Conservation (phyloP, 2,797 vertebrate genomes). For the Anolis apletophallus region DNA sequence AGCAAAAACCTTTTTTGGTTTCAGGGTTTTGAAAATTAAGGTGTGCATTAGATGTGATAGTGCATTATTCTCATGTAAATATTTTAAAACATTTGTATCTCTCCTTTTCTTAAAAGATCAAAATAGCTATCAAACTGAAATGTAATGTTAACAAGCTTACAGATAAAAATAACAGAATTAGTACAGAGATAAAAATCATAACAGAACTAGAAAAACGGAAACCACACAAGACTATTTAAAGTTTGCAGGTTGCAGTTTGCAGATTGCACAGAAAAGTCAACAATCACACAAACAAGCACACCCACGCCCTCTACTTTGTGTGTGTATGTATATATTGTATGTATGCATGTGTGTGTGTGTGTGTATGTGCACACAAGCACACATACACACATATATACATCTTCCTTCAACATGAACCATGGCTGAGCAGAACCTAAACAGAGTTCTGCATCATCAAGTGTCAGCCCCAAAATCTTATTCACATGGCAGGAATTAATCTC, state of each 20-base stretch:
- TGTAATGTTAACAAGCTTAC: neutral
- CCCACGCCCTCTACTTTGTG: too few species aligned
- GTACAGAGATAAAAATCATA: neutral
- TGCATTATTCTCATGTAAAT: too few species aligned
- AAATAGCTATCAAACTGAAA: neutral
- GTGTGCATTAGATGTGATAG: too few species aligned
- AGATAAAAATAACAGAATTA: neutral
- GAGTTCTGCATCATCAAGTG: neutral
- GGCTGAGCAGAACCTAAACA: neutral
- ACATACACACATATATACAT: too few species aligned
- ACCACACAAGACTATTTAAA: neutral
- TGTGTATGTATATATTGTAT: too few species aligned
- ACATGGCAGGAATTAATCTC: neutral
- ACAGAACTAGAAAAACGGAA: constrained; percentile 4
- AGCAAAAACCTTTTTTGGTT: too few species aligned
- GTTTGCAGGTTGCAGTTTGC: neutral
- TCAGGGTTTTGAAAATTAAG: too few species aligned
- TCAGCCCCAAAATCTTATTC: neutral
- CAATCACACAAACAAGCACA: neutral
- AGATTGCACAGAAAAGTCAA: neutral
- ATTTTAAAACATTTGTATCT: neutral
- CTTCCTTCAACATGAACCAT: neutral
- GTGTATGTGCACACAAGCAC: too few species aligned
- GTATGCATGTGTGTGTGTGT: too few species aligned
- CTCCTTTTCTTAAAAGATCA: neutral